Conservation (phyloP, 2,888 invertebrate genomes). For the Dicyrtomina minuta region DNA sequence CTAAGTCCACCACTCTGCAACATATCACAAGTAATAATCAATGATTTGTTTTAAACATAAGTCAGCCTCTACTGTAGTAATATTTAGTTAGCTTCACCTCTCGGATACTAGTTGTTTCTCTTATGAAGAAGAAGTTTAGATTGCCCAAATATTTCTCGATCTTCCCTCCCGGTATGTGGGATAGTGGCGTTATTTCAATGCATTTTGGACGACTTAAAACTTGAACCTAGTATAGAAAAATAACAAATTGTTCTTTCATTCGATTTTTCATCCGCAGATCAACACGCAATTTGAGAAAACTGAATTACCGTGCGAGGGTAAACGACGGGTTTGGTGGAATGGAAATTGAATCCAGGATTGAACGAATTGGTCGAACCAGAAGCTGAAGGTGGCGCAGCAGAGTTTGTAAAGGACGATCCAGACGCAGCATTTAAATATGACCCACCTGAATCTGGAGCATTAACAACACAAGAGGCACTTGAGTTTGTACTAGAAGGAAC, state of each 20-base stretch:
- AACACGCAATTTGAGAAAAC: background rate
- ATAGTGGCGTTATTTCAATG: conserved; percentile 77
- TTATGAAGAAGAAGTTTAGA: conserved; percentile 89
- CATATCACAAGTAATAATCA: conserved; percentile 34
- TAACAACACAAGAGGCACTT: conserved; percentile 11
- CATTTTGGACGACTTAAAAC: conserved; percentile 50
- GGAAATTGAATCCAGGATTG: no score
- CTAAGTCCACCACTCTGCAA: conserved; percentile 80
- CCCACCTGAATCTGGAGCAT: conserved; percentile 1
- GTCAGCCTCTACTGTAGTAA: no score
- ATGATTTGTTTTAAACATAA: background rate
- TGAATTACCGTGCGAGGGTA: no score
- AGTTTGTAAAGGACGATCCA: background rate
- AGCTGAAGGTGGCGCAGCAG: background rate
- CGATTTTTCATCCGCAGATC: no score
- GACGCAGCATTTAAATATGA: conserved; percentile 2
- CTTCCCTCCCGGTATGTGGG: conserved; percentile 74
- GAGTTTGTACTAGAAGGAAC: background rate
- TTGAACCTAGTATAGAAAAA: conserved; percentile 21
- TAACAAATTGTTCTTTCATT: no score
- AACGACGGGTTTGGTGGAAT: background rate
- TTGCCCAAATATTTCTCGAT: conserved; percentile 84
- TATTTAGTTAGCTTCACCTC: conserved; percentile 61
- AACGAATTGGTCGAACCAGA: background rate
- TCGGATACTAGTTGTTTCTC: conserved; percentile 88